Conservation (phyloP, 1,140 invertebrate genomes). For the Drosophila jambulina region DNA sequence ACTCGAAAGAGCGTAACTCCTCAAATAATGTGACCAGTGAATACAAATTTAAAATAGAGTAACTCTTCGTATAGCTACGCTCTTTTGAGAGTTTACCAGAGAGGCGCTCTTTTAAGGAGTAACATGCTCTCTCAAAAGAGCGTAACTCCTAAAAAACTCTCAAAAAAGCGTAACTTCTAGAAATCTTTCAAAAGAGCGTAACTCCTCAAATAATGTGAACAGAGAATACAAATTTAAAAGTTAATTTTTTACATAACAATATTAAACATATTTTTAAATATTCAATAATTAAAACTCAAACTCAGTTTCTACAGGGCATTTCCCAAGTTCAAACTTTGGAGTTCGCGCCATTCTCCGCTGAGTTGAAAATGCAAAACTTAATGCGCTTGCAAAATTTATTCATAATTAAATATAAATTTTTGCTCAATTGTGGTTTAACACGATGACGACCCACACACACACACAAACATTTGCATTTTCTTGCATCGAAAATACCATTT, state of each 20-base stretch:
- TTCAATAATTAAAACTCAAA: background rate
- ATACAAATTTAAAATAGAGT: no score
- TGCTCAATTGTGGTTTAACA: conserved; percentile 79
- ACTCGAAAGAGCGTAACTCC: no score
- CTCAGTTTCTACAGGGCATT: conserved; percentile 15
- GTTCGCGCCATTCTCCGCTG: conserved; percentile 28
- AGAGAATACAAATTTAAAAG: no score
- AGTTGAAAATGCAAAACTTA: conserved; percentile 78
- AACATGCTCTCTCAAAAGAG: no score
- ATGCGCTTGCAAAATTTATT: conserved; percentile 81
- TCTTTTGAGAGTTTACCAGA: no score
- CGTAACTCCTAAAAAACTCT: no score
- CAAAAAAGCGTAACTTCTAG: no score
- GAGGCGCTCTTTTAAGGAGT: no score
- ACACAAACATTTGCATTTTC: conserved; percentile 28
- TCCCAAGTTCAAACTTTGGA: background rate
- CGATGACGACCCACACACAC: conserved; percentile 33
- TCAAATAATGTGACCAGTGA: no score
- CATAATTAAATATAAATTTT: conserved; percentile 84
- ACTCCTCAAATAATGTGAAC: no score
- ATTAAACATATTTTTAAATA: background rate
- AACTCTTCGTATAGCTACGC: no score
- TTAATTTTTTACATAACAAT: background rate
- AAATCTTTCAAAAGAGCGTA: no score
- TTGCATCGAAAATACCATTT: conserved; percentile 44